Evolutionary conservation across 1,140 invertebrate genomes (phyloP), one percentile per base, ranked within the genome.

Genomic region (Brachionus rubens): DNA sequence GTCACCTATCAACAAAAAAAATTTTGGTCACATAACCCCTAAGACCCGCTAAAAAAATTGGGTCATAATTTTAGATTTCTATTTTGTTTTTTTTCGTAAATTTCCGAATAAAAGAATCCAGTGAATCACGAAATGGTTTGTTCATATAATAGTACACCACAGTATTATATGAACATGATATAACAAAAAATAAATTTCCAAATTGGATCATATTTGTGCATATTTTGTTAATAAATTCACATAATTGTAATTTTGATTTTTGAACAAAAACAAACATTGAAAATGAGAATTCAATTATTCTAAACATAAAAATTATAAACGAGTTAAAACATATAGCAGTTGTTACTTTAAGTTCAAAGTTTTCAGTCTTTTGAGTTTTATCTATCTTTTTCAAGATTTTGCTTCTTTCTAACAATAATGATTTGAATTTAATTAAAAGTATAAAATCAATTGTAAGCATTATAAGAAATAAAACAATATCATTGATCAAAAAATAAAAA

Each of bases 141-240:
- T 65, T 65, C 40, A 65, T 65, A 41, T 65, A 65, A 24, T 43
- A 65, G 19, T 43, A 65, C 3, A 65, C 24, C 21, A 65, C 14
- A n/a, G n/a, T 65, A n/a, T 36, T 30, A 46, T 43, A 65, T 24
- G 59, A 65, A 10, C 59, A 65, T 4, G 59, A 65, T 16, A 65
- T 65, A 3, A 65, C 7, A 65, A 24, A 65, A 24, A 65, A 43
- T 14, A 65, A 19, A 43, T 14, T 65, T 41, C 59, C 40, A 24
- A 65, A 12, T n/a, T 65, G 19, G 7, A 43, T 19, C 21, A 43
- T 43, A 65, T 65, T 65, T 1, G 40, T 43, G 36, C 59, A 65
- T 3, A 65, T 43, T 65, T 65, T 65, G 9, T 36, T 24, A 5
- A 24, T 21, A 43, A 12, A 26, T 6, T 5, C 4, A 43, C 59